These are phyloP conservation scores for Scophthalmus maximus DNA, from an alignment of 2,113 vertebrate genomes.

Conservation along the genomic window DNA sequence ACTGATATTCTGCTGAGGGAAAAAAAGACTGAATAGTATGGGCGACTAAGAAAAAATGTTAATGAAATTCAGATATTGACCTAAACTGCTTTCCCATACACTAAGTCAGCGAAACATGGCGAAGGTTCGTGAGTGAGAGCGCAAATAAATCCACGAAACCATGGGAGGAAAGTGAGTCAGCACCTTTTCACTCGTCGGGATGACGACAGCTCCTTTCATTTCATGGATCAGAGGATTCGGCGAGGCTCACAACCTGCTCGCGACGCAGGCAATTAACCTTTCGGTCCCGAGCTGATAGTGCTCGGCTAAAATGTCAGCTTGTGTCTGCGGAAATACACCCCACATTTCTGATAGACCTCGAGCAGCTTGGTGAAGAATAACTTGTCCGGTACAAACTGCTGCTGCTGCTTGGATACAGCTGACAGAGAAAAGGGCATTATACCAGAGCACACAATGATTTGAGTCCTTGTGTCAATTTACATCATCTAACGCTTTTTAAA, in stretches of 20 bases:
- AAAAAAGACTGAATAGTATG: neutral
- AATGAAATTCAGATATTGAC: constrained; percentile 16
- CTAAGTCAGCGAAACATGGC: constrained; percentile 24
- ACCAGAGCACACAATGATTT: neutral
- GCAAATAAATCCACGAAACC: neutral
- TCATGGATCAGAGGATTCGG: constrained; percentile 60
- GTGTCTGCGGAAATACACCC: constrained; percentile 25
- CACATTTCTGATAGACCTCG: constrained; percentile 35
- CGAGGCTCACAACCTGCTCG: constrained; percentile 41
- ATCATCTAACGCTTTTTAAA: neutral
- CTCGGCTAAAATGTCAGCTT: constrained; percentile 53
- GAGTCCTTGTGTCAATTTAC: constrained; percentile 10
- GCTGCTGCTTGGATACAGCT: constrained; percentile 28
- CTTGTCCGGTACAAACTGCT: constrained; percentile 19
- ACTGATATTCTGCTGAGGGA: neutral
- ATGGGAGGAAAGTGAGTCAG: constrained; percentile 44
- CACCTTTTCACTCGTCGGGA: constrained; percentile 29
- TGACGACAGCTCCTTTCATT: constrained; percentile 64
- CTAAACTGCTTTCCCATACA: neutral
- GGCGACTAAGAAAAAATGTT: constrained; percentile 1
- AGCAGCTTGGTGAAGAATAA: constrained; percentile 7
- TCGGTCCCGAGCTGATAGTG: constrained; percentile 36
- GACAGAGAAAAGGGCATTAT: constrained; percentile 24
- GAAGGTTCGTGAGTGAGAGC: neutral
- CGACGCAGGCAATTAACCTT: constrained; percentile 75